Evolutionary conservation across 2,888 invertebrate genomes (phyloP).

Genomic region (Habroteleia sp.): DNA sequence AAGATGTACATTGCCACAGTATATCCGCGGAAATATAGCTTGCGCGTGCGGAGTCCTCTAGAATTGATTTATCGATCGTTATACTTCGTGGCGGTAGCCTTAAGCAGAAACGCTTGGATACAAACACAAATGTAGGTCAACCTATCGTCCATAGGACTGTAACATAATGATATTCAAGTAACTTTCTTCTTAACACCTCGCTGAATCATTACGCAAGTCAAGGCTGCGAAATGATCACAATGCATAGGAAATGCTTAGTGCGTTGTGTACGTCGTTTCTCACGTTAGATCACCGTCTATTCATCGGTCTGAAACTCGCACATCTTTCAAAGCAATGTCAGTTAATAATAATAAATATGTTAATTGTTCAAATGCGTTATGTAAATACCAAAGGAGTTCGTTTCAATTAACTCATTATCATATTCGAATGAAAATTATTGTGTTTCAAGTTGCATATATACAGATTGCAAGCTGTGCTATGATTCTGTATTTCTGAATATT

Average conservation of each 20-base stretch:
- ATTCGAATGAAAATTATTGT: too few species aligned
- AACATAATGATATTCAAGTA: slow-evolving; percentile 13
- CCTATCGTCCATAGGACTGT: slow-evolving; percentile 55
- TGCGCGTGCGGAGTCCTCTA: slow-evolving; percentile 70
- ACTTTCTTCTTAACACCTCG: slow-evolving; percentile 43
- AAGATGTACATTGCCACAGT: slow-evolving; percentile 21
- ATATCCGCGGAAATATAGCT: slow-evolving; percentile 25
- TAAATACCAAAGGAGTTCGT: too few species aligned
- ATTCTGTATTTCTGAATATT: too few species aligned
- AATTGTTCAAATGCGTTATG: too few species aligned
- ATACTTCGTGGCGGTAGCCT: slow-evolving; percentile 64
- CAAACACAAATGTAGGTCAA: slow-evolving; percentile 68
- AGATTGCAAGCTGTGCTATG: too few species aligned
- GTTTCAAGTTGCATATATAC: too few species aligned
- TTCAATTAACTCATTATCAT: too few species aligned
- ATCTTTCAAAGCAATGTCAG: too few species aligned
- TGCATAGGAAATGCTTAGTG: slow-evolving; percentile 9
- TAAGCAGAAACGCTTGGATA: slow-evolving; percentile 67
- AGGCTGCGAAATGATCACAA: slow-evolving; percentile 32
- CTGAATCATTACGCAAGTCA: slow-evolving; percentile 57
- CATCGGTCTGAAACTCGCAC: slow-evolving; percentile 8
- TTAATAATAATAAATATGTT: too few species aligned
- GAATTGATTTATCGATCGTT: slow-evolving; percentile 74
- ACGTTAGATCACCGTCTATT: slow-evolving; percentile 19
- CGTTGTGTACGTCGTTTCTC: slow-evolving; percentile 3